A percentile compares a stretch with the other conserved stretches of the same genome.
These are phyloP conservation scores for Eilema caniola DNA, from an alignment of 2,888 invertebrate genomes.

Conservation along the genomic window DNA sequence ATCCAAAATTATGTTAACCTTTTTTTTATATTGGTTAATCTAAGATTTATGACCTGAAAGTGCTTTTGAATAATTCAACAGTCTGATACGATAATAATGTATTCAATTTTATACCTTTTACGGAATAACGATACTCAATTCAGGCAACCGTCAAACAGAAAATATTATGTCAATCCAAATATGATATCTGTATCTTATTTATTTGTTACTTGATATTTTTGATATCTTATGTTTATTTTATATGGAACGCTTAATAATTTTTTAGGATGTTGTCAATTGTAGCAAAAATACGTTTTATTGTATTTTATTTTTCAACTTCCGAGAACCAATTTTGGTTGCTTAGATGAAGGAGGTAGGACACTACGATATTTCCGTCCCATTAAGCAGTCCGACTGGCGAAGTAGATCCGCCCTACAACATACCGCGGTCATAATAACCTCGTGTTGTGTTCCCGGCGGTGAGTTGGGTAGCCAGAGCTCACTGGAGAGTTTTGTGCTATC, in stretches of 20 bases:
- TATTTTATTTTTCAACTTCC: too few species aligned
- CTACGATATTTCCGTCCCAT: too few species aligned
- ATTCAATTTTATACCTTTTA: constrained; percentile 40
- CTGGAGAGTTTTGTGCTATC: too few species aligned
- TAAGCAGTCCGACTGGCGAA: too few species aligned
- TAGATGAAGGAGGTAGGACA: too few species aligned
- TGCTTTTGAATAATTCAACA: constrained; percentile 53
- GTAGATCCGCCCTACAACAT: too few species aligned
- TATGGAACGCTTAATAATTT: background rate
- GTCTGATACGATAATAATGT: constrained; percentile 36
- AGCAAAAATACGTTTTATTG: background rate
- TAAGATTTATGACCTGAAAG: constrained; percentile 25
- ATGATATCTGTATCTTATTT: background rate
- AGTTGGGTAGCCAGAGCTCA: too few species aligned
- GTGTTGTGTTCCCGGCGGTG: too few species aligned
- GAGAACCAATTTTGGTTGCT: too few species aligned
- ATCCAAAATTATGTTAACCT: background rate
- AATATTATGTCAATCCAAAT: constrained; percentile 22
- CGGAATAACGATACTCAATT: constrained; percentile 22
- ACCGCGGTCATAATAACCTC: too few species aligned
- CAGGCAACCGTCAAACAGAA: constrained; percentile 24
- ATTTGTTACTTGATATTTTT: background rate
- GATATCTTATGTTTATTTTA: background rate
- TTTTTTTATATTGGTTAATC: constrained; percentile 8
- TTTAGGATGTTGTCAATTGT: background rate